These are phyloP conservation scores for Anarsia innoxiella DNA, from an alignment of 2,888 invertebrate genomes.

Conservation along the genomic window DNA sequence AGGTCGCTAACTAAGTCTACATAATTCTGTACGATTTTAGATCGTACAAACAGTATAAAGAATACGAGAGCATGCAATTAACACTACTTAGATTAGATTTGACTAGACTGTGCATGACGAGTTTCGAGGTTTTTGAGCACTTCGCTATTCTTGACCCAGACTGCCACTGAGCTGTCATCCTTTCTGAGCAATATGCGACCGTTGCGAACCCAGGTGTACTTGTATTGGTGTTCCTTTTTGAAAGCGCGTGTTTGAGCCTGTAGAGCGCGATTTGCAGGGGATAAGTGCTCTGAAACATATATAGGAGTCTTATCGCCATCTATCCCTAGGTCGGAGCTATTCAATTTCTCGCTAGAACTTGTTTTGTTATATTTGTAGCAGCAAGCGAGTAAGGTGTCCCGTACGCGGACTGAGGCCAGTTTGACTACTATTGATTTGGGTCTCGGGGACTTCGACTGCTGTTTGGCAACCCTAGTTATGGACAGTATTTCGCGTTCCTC, in stretches of 20 bases:
- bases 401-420: neutral
- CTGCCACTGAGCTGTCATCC: neutral
- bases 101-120: neutral
- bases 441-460: neutral
- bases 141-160: conserved; percentile 2
- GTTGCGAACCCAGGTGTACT: neutral
- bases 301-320: neutral
- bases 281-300: neutral
- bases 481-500: neutral
- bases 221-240: neutral
- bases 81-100: too few species aligned
- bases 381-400: neutral
- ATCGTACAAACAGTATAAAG: too few species aligned
- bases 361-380: neutral
- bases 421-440: neutral
- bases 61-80: too few species aligned
- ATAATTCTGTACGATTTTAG: too few species aligned
- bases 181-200: neutral
- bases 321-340: neutral
- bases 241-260: neutral
- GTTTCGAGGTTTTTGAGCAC: too few species aligned
- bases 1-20: too few species aligned
- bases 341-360: neutral
- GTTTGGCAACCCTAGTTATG: neutral
- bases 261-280: too few species aligned